These are phyloP conservation scores for Ennomos quercinarius DNA, from an alignment of 2,888 invertebrate genomes.

Conservation along the genomic window DNA sequence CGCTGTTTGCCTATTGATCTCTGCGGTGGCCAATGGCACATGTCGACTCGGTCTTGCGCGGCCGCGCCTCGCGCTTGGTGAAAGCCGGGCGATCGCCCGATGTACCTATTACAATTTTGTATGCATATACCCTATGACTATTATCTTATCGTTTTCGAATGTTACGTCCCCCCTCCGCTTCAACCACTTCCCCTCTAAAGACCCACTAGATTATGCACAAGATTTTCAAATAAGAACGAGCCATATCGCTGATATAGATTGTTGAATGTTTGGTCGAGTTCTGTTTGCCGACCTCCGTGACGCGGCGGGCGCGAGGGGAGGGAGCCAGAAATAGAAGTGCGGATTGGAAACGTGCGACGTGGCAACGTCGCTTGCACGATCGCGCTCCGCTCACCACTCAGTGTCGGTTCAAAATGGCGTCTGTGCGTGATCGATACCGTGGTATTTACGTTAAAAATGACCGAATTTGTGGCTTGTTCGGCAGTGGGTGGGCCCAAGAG, in stretches of 20 bases:
- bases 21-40: slow-evolving; percentile 87
- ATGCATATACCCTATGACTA: slow-evolving; percentile 57
- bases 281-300: slow-evolving; percentile 73
- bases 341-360: slow-evolving; percentile 78
- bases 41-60: slow-evolving; percentile 83
- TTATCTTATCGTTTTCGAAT: slow-evolving; percentile 70
- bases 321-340: slow-evolving; percentile 81
- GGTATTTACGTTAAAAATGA: slow-evolving; percentile 80
- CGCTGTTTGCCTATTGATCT: slow-evolving; percentile 88
- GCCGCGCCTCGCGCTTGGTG: slow-evolving; percentile 76
- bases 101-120: slow-evolving; percentile 53
- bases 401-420: slow-evolving; percentile 85
- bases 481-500: slow-evolving; percentile 80
- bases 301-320: slow-evolving; percentile 62
- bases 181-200: slow-evolving; percentile 41
- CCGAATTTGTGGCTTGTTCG: slow-evolving; percentile 78
- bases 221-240: slow-evolving; percentile 63
- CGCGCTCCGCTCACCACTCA: slow-evolving; percentile 53
- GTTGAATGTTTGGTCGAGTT: slow-evolving; percentile 75
- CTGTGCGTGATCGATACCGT: slow-evolving; percentile 85
- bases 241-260: slow-evolving; percentile 60
- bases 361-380: slow-evolving; percentile 79
- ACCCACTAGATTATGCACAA: slow-evolving; percentile 66
- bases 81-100: slow-evolving; percentile 75
- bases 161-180: slow-evolving; percentile 50